Percentiles rank a stretch among this genome's conserved stretches.
phyloP scores from a whole-genome alignment of 2,113 vertebrate species.

The Ondatra zibethicus region DNA sequence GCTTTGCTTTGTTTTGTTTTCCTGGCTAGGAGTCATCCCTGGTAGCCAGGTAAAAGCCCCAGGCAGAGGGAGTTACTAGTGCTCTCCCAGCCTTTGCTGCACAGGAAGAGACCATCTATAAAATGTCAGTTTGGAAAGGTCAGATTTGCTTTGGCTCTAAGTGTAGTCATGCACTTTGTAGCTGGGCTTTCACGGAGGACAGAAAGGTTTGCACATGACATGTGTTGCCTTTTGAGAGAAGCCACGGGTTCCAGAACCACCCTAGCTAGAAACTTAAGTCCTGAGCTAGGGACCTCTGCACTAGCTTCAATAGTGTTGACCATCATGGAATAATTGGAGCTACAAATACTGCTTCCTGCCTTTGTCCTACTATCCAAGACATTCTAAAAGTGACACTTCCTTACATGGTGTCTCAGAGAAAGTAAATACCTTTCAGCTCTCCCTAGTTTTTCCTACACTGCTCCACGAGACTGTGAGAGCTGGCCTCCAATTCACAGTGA shows the following conservation, averaged over 20 bases:
- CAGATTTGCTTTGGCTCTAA: background rate
- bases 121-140: background rate
- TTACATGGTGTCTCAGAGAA: no score
- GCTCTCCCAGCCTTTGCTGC: background rate
- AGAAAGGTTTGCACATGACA: background rate
- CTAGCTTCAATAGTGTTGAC: background rate
- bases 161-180: background rate
- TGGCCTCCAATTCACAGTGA: background rate
- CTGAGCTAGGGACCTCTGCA: no score
- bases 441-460: background rate
- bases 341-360: background rate
- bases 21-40: background rate
- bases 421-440: background rate
- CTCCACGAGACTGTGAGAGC: background rate
- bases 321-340: background rate
- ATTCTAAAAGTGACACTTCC: background rate
- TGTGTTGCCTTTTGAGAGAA: background rate
- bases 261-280: background rate
- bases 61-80: background rate
- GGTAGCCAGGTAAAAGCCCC: background rate
- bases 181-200: background rate
- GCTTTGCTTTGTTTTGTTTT: no score
- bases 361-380: background rate
- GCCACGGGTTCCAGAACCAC: background rate
- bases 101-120: background rate